A percentile compares a stretch with the other conserved stretches of the same genome.
Conservation (phyloP, 2,797 vertebrate species). For the Paratrypauchen microcephalus region DNA sequence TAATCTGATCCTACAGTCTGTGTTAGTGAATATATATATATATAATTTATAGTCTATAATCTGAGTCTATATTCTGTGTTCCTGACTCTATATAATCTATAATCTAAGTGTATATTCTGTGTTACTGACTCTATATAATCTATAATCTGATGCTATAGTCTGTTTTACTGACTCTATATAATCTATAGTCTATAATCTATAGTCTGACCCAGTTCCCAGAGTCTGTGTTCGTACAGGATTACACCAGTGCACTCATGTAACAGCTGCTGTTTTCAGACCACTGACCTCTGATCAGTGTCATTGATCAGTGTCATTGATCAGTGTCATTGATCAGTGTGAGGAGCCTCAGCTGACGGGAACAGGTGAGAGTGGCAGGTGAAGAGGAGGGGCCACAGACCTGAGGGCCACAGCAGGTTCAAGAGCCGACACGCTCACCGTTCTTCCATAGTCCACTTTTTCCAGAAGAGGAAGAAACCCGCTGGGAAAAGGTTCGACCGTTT, state of each 20-base stretch:
- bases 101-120: no score
- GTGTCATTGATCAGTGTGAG: conserved; percentile 1
- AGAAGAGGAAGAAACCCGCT: conserved; percentile 27
- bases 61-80: no score
- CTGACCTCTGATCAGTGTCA: background rate
- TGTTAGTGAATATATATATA: no score
- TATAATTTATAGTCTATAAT: no score
- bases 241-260: background rate
- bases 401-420: conserved; percentile 49
- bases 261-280: background rate
- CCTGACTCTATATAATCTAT: no score
- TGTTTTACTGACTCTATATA: no score
- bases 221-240: background rate
- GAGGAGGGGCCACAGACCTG: conserved; percentile 51
- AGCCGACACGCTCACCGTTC: conserved; percentile 43
- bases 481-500: conserved; percentile 30
- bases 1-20: no score
- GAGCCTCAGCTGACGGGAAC: background rate
- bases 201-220: background rate
- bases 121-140: no score
- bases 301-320: background rate
- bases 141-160: no score
- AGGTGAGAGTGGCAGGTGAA: conserved; percentile 33
- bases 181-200: no score
- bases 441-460: conserved; percentile 23